phyloP scores from a whole-genome alignment of 2,113 vertebrate genomes.

The Alouatta palliata region DNA sequence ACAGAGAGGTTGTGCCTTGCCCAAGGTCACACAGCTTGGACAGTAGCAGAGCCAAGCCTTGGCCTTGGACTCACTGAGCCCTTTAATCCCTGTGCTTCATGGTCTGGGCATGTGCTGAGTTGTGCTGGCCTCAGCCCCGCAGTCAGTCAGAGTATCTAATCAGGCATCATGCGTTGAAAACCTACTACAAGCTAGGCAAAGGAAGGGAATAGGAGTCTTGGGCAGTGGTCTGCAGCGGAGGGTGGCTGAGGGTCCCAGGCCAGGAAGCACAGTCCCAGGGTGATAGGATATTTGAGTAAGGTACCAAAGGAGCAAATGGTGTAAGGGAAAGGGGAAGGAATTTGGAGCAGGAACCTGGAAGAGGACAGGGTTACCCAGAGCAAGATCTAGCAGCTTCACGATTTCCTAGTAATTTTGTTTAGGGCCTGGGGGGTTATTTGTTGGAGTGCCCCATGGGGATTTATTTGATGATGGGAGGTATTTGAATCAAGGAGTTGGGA shows the following conservation, averaged over 20 bases:
- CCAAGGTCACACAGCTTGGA: slow-evolving; percentile 11
- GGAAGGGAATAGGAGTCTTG: background rate
- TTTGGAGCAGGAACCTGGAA: background rate
- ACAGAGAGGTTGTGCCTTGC: background rate
- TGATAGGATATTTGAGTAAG: background rate
- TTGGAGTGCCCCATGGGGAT: background rate
- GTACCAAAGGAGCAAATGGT: background rate
- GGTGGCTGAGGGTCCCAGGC: no score
- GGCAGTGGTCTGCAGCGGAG: background rate
- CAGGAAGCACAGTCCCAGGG: background rate
- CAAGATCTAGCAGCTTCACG: background rate
- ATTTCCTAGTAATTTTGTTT: background rate
- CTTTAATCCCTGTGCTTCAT: background rate
- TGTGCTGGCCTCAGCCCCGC: background rate
- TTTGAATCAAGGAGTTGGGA: background rate
- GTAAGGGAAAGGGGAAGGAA: background rate
- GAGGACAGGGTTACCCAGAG: background rate
- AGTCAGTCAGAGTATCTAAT: background rate
- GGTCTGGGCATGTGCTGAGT: fast-evolving
- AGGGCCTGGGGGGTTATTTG: background rate
- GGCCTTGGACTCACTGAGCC: background rate
- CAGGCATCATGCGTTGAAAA: background rate
- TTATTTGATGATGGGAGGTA: background rate
- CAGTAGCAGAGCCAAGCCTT: background rate
- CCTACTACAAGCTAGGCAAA: background rate